phyloP scores from a whole-genome alignment of 2,888 invertebrate genomes.

The Galerucella nymphaeae region DNA sequence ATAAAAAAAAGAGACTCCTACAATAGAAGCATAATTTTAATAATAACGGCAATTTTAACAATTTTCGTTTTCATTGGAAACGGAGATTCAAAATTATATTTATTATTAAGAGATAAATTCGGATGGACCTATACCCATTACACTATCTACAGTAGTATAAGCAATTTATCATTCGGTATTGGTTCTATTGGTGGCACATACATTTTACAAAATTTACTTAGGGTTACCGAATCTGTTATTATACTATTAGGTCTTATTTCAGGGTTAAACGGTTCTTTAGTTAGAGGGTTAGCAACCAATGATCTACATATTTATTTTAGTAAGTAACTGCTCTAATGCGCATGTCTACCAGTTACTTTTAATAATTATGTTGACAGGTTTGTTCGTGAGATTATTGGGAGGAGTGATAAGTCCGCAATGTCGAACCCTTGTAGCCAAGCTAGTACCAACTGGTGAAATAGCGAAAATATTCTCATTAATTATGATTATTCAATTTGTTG shows the following conservation, averaged over 20 bases:
- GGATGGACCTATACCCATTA: conserved; percentile 74
- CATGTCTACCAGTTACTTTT: too few relatives aligned
- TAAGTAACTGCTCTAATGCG: conserved; percentile 48
- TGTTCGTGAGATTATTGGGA: conserved; percentile 66
- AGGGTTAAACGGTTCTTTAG: conserved; percentile 53
- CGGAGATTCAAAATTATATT: conserved; percentile 70
- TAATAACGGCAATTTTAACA: conserved; percentile 63
- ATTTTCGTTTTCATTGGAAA: conserved; percentile 62
- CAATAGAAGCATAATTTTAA: conserved; percentile 67
- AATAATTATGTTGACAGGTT: conserved; percentile 60
- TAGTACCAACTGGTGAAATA: conserved; percentile 70
- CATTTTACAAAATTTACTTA: conserved; percentile 68
- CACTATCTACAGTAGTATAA: conserved; percentile 69
- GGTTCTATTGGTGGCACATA: conserved; percentile 71
- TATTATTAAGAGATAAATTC: conserved; percentile 74
- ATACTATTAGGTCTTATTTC: conserved; percentile 63
- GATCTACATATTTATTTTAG: conserved; percentile 70
- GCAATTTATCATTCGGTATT: conserved; percentile 67
- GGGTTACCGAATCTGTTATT: conserved; percentile 64
- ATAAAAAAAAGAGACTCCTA: conserved; percentile 69
- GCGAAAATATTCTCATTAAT: conserved; percentile 75
- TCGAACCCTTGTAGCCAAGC: conserved; percentile 72
- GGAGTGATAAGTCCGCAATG: conserved; percentile 70
- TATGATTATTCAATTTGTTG: conserved; percentile 73
- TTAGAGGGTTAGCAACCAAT: conserved; percentile 63